Evolutionary conservation across 2,888 invertebrate genomes (phyloP), one percentile per base, ranked within the genome.

Genomic region (Leptopilina drosophilae): DNA sequence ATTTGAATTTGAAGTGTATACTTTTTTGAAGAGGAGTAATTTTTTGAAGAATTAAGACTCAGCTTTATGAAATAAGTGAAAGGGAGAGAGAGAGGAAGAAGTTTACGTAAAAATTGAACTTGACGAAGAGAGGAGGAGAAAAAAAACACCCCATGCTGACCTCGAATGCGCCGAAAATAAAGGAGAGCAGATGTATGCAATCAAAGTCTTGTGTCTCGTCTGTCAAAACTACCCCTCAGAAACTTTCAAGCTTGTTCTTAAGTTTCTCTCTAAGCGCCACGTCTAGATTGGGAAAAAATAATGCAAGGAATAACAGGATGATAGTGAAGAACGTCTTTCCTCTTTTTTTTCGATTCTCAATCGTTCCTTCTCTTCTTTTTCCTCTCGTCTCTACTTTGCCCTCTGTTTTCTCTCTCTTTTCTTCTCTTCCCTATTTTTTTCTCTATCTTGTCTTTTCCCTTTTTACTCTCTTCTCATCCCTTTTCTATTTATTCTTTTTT

Each of bases 181-280:
- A 73, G 5, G 9, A 73, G 56, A 84, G 87, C 89, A 89, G 89
- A 89, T 89, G 89, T 85, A 86, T 84, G 85, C 87, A 88, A 89
- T 88, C 89, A 87, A 85, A 86, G 87, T 88, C 85, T 80, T 83
- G 84, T 81, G 83, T 85, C 84, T 86, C 84, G 83, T 62, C 81
- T 81, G 80, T 81, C 82, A 84, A 42, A 42, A 81, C 87, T 84
- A 87, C 87, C 87, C 87, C 87, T 84, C 84, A 73, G 20, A 9
- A 49, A 11, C 11, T 49, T 33, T 33, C 33, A 33, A 33, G 33
- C 33, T 33, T 5, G 33, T 5, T 33, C 33, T 49, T 73, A 73
- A 73, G 49, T 40, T 42, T 73, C 56, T 73, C 33, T 73, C 33
- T 26, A 83, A 83, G 84, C 85, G 84, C 85, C 83, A 84, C 84